Evolutionary conservation across 2,888 invertebrate species (phyloP).

Genomic region (Hedychridium roseum): DNA sequence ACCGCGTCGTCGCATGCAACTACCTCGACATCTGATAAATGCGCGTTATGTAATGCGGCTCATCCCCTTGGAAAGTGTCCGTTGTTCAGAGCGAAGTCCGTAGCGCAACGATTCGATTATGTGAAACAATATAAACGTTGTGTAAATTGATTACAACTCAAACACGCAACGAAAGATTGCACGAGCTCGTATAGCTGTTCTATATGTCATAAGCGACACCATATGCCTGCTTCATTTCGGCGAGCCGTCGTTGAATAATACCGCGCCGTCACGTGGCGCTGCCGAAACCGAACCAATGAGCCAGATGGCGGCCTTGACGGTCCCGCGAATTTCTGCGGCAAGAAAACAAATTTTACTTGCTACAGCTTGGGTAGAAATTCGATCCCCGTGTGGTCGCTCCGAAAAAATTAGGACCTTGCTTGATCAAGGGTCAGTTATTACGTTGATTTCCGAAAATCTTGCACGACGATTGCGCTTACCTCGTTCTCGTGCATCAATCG

Average conservation of each 20-base stretch:
- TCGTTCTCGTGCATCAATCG: not conserved
- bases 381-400: not conserved
- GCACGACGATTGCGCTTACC: not conserved
- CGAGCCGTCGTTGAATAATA: not conserved
- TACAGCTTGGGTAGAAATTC: conserved; percentile 4
- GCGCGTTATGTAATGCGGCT: not conserved
- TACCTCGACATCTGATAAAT: not conserved
- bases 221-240: conserved; percentile 1
- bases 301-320: not conserved
- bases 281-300: not conserved
- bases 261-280: not conserved
- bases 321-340: not conserved
- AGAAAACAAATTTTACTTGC: not conserved
- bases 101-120: conserved; percentile 1
- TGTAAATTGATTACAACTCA: not conserved
- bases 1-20: not conserved
- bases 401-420: conserved; percentile 2
- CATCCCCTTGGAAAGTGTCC: not conserved
- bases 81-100: not conserved
- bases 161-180: not conserved
- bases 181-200: conserved; percentile 1
- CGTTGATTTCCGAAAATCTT: conserved; percentile 1
- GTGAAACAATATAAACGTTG: not conserved
- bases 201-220: conserved; percentile 1
- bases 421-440: conserved; percentile 2